Conservation (phyloP, 2,888 invertebrate species). For the Papilio elwesi region DNA sequence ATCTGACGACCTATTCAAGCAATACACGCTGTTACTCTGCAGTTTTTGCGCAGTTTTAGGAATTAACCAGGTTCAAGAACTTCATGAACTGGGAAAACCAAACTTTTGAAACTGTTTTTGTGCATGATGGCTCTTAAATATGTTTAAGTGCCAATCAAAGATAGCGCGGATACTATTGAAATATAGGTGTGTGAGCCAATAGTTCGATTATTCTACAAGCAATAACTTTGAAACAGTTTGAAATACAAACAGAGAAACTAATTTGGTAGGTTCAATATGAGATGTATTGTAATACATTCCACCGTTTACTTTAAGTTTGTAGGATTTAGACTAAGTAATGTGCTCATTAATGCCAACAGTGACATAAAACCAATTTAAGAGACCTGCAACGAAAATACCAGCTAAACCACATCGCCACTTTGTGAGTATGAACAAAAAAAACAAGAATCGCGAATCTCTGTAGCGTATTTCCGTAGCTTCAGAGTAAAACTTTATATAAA, state of each 20-base stretch:
- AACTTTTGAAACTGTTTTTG: too few species aligned
- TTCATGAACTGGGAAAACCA: too few species aligned
- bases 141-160: too few species aligned
- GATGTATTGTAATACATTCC: background rate
- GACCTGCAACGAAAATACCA: background rate
- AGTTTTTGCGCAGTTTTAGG: too few species aligned
- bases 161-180: too few species aligned
- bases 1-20: too few species aligned
- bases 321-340: background rate
- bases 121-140: too few species aligned
- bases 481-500: background rate
- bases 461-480: background rate
- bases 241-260: conserved; percentile 10
- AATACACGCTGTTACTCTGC: too few species aligned
- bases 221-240: background rate
- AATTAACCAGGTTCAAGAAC: too few species aligned
- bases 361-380: background rate
- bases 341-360: background rate
- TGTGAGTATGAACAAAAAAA: background rate
- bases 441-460: background rate
- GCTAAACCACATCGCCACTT: background rate
- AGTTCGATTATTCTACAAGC: background rate
- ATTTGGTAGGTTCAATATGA: background rate
- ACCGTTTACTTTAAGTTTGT: background rate
- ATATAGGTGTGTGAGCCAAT: too few species aligned